Conservation (phyloP, 2,888 invertebrate genomes). For the Bombylius major region DNA sequence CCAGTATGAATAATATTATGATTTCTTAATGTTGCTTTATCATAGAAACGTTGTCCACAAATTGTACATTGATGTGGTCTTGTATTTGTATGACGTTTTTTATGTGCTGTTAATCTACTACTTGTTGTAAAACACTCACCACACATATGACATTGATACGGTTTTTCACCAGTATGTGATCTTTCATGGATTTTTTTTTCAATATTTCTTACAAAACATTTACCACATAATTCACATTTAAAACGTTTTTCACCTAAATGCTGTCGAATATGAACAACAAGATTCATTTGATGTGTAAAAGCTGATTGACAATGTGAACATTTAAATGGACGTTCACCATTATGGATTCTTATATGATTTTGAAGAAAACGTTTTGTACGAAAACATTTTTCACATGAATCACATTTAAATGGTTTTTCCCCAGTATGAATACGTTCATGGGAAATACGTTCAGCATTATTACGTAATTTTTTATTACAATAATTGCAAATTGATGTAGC, state of each 20-base stretch:
- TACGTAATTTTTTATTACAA: background rate
- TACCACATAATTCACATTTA: slow-evolving; percentile 17
- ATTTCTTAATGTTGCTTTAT: slow-evolving; percentile 23
- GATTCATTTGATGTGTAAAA: slow-evolving; percentile 1
- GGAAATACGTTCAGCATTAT: background rate
- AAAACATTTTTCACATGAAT: slow-evolving; percentile 5
- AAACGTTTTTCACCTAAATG: slow-evolving; percentile 3
- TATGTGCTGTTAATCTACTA: slow-evolving; percentile 24
- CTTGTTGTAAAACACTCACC: slow-evolving; percentile 25
- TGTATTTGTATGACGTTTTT: slow-evolving; percentile 27
- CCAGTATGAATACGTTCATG: slow-evolving; percentile 2
- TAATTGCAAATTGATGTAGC: background rate
- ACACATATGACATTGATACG: slow-evolving; percentile 27
- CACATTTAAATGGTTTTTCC: slow-evolving; percentile 5
- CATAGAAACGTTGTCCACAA: slow-evolving; percentile 25
- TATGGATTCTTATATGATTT: slow-evolving; percentile 6
- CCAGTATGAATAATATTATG: slow-evolving; percentile 28
- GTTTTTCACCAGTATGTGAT: slow-evolving; percentile 23
- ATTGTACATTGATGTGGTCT: slow-evolving; percentile 24
- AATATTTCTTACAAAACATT: slow-evolving; percentile 22
- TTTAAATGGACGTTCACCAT: slow-evolving; percentile 3
- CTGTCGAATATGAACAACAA: background rate
- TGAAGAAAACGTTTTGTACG: slow-evolving; percentile 1
- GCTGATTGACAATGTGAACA: background rate
- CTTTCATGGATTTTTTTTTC: slow-evolving; percentile 23